Evolutionary conservation across 2,113 vertebrate genomes (phyloP).

Genomic region (Motacilla alba): DNA sequence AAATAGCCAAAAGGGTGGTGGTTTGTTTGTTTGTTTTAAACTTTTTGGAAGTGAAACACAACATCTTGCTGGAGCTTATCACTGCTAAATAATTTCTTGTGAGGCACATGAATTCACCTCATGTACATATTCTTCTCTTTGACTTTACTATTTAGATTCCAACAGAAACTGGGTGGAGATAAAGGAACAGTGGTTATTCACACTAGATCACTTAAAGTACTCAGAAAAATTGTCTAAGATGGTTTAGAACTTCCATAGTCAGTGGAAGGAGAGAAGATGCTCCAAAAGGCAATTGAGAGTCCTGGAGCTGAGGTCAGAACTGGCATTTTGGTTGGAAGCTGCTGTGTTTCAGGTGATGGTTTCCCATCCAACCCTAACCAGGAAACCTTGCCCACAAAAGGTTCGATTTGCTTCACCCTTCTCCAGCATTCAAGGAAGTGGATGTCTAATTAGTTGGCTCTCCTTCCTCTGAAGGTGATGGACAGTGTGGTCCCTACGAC

Average conservation of each 20-base stretch:
- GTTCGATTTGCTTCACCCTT: background rate
- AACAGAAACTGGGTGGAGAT: background rate
- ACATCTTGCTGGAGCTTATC: background rate
- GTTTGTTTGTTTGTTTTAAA: background rate
- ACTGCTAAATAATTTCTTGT: background rate
- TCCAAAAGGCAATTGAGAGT: background rate
- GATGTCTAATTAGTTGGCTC: background rate
- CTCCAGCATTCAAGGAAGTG: background rate
- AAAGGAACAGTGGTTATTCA: background rate
- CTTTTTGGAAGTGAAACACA: background rate
- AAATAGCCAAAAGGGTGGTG: background rate
- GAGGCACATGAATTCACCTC: background rate
- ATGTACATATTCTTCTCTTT: background rate
- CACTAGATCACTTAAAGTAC: background rate
- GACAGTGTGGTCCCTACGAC: rapidly evolving
- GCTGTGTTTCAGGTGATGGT: background rate
- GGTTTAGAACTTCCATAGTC: background rate
- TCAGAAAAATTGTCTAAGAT: background rate
- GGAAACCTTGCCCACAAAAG: background rate
- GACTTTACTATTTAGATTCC: background rate
- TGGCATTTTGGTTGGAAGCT: background rate
- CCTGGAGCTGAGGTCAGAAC: background rate
- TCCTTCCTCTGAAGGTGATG: background rate
- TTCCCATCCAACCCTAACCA: background rate
- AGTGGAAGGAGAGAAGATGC: background rate